Evolutionary conservation across 2,888 invertebrate genomes (phyloP).

Genomic region (Scaptomyza flava): DNA sequence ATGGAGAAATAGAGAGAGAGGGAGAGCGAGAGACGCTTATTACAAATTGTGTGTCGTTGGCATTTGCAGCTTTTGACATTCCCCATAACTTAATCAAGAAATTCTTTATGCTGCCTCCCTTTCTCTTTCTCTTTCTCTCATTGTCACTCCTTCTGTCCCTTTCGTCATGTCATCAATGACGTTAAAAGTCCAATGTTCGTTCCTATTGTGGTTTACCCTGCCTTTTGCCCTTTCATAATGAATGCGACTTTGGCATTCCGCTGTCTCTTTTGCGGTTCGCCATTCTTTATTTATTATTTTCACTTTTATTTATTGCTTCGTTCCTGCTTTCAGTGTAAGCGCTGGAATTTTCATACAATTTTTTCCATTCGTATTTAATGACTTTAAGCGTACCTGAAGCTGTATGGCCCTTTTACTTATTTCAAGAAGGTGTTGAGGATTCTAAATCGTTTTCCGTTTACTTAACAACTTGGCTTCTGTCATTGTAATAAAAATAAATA

Average conservation of each 20-base stretch:
- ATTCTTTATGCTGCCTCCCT: constrained; percentile 52
- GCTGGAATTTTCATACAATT: constrained; percentile 47
- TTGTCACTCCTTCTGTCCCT: constrained; percentile 1
- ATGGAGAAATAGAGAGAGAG: neutral
- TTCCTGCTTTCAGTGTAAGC: neutral
- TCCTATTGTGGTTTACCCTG: constrained; percentile 53
- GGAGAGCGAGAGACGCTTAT: constrained; percentile 31
- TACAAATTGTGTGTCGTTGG: constrained; percentile 28
- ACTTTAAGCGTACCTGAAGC: neutral
- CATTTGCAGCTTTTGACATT: constrained; percentile 47
- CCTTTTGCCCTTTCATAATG: constrained; percentile 49
- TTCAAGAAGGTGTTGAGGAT: neutral
- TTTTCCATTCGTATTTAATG: neutral
- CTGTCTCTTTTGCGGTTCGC: constrained; percentile 18
- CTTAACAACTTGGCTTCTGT: too few relatives aligned
- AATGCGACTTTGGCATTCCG: constrained; percentile 71
- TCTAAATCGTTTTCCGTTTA: too few relatives aligned
- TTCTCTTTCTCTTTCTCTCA: neutral
- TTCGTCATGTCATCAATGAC: constrained; percentile 49
- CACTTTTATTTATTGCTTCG: constrained; percentile 8
- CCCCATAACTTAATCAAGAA: constrained; percentile 77
- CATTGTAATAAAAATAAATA: too few relatives aligned
- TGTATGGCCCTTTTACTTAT: neutral
- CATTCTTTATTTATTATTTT: constrained; percentile 12
- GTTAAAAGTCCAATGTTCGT: constrained; percentile 57